These are phyloP conservation scores for Anoplius nigerrimus DNA, from an alignment of 2,888 invertebrate genomes.

Conservation along the genomic window DNA sequence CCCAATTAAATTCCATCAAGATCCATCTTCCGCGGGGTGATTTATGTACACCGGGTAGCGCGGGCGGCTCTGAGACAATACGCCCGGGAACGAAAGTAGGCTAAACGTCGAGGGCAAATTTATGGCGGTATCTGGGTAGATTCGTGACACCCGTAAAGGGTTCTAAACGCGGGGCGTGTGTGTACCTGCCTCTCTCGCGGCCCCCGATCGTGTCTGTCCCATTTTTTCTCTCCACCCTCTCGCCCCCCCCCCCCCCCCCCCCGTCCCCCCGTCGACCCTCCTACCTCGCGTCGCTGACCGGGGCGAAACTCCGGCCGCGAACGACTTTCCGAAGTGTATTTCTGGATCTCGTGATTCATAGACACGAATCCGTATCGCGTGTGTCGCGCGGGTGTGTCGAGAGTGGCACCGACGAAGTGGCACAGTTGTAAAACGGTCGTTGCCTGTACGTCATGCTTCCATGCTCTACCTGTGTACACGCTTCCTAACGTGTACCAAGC, in stretches of 20 bases:
- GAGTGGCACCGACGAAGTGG: not conserved
- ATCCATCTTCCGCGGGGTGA: no score
- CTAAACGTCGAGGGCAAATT: no score
- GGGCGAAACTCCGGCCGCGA: conserved; percentile 5
- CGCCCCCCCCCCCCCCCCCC: conserved; percentile 11
- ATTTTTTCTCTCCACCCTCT: not conserved
- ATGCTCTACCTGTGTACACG: no score
- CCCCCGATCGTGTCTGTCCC: not conserved
- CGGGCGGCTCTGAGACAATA: no score
- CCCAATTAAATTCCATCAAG: no score
- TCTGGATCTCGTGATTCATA: conserved; percentile 48
- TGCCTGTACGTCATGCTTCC: not conserved
- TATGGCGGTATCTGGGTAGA: no score
- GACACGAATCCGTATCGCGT: conserved; percentile 17
- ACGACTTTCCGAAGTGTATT: conserved; percentile 35
- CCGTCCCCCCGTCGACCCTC: conserved; percentile 38
- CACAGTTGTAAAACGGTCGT: not conserved
- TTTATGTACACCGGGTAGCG: no score
- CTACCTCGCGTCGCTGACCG: conserved; percentile 16
- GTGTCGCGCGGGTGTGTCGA: conserved; percentile 4
- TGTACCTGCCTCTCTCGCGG: no score
- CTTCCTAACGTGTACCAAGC: no score
- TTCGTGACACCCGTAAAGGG: no score
- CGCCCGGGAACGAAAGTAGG: no score
- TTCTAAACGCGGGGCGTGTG: no score